Conservation (phyloP, 92 coral and sea anemone genomes). For the Palythoa grandis region DNA sequence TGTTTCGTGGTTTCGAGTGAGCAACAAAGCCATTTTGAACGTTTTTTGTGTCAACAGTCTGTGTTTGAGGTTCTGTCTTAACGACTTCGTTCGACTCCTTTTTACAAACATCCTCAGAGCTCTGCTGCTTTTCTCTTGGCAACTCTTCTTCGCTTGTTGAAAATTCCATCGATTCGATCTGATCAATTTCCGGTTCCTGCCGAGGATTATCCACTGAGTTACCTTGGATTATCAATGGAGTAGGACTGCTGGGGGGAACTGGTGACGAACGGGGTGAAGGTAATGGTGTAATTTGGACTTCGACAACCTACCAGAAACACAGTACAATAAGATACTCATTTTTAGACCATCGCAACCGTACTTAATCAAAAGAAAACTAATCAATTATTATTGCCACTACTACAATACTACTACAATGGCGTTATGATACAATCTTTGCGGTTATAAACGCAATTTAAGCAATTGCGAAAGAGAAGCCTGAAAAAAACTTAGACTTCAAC, state of each 20-base stretch:
- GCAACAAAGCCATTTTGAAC: constrained; percentile 27
- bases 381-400: not conserved
- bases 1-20: not conserved
- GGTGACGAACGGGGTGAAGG: constrained; percentile 44
- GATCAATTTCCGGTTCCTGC: constrained; percentile 13
- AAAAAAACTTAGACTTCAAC: too few species aligned
- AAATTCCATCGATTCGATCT: constrained; percentile 23
- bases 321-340: not conserved
- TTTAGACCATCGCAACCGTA: not conserved
- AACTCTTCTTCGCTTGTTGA: constrained; percentile 35
- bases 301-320: constrained; percentile 23
- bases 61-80: not conserved
- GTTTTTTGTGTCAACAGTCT: not conserved
- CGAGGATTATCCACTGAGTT: not conserved
- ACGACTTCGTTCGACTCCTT: not conserved
- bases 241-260: not conserved
- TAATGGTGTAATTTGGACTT: constrained; percentile 38
- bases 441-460: too few species aligned
- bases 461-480: too few species aligned
- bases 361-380: not conserved
- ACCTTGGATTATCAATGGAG: not conserved
- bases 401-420: not conserved
- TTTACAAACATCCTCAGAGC: not conserved
- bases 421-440: too few species aligned
- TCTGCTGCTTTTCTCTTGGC: not conserved